Evolutionary conservation across 2,113 vertebrate species (phyloP), one percentile per base, ranked within the genome.

Genomic region (Passer domesticus): DNA sequence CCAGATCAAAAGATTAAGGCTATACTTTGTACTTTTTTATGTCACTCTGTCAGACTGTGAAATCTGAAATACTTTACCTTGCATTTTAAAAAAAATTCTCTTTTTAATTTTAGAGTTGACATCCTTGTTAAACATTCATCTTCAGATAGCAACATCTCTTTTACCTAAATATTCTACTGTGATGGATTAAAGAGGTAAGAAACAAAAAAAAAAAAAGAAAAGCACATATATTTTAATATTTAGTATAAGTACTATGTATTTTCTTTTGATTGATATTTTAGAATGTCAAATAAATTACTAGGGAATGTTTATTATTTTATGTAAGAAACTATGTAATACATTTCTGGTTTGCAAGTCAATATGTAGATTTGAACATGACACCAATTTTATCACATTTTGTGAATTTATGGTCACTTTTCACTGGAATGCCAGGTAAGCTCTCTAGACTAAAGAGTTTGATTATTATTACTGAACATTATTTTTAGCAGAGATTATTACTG

Each of bases 181-280:
- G 56, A 72, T 89, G 22, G 31, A 37, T 81, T 94, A 87, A 94
- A 73, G 74, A 55, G 31, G 20, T 74, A 52, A 46, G 10, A 30
- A 39, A 80, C 95, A 66, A 56, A 33, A 31, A 9, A 41, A 33
- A 37, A 31, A 9, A 41, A 33, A 37, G 6, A 46, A 27, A 44
- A 25, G 1, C 52, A 28, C 8, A 25, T 43, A 62, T 37, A 6
- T 25, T 70, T 94, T 69, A 62, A 55, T 35, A 28, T 60, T 52
- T 69, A 49, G 7, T 49, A 37, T 39, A 47, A 20, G 19, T 73
- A 70, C 25, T 31, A 23, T 43, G 83, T 20, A 2, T 78, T 73
- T 72, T 72, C 56, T 83, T 85, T 93, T 94, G 10, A 90, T 69
- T 87, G 84, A 73, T 93, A 88, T 53, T 83, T 80, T 95, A 67